Percentiles rank a stretch among this genome's conserved stretches.
Evolutionary conservation across 2,888 invertebrate genomes (phyloP).

Genomic region (Colostygia pectinataria): DNA sequence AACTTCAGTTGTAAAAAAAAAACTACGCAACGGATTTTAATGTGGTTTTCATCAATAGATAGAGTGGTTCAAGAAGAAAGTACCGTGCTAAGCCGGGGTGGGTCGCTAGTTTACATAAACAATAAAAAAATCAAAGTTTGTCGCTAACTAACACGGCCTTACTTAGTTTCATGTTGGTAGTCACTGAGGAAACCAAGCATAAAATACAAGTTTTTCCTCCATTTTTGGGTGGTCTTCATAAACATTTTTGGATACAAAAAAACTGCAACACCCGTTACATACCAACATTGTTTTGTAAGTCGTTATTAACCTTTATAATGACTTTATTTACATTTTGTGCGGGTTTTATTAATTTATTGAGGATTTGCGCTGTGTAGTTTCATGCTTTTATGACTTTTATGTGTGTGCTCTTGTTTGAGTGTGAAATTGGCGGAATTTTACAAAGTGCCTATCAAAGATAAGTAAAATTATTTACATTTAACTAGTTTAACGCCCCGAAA

Average conservation of each 20-base stretch:
- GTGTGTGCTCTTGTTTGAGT: conserved; percentile 11
- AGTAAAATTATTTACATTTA: too few relatives aligned
- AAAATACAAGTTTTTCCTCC: conserved; percentile 20
- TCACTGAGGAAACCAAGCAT: neutral
- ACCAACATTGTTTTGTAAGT: conserved; percentile 45
- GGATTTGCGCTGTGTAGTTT: conserved; percentile 32
- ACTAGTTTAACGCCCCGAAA: too few relatives aligned
- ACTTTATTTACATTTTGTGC: conserved; percentile 51
- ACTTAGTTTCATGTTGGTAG: too few relatives aligned
- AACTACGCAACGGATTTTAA: too few relatives aligned
- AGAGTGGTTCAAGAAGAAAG: too few relatives aligned
- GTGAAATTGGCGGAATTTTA: too few relatives aligned
- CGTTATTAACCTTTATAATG: conserved; percentile 47
- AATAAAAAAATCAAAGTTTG: too few relatives aligned
- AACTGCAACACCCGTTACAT: conserved; percentile 37
- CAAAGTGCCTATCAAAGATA: too few relatives aligned
- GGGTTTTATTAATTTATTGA: conserved; percentile 53
- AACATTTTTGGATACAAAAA: conserved; percentile 44
- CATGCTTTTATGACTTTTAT: conserved; percentile 14
- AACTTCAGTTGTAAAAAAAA: too few relatives aligned
- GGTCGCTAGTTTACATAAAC: neutral
- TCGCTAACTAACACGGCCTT: too few relatives aligned
- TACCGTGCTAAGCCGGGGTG: too few relatives aligned
- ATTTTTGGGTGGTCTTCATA: conserved; percentile 51
- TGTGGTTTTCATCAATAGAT: too few relatives aligned